Evolutionary conservation across 2,797 vertebrate genomes (phyloP).

Genomic region (Sitta carolinensis): DNA sequence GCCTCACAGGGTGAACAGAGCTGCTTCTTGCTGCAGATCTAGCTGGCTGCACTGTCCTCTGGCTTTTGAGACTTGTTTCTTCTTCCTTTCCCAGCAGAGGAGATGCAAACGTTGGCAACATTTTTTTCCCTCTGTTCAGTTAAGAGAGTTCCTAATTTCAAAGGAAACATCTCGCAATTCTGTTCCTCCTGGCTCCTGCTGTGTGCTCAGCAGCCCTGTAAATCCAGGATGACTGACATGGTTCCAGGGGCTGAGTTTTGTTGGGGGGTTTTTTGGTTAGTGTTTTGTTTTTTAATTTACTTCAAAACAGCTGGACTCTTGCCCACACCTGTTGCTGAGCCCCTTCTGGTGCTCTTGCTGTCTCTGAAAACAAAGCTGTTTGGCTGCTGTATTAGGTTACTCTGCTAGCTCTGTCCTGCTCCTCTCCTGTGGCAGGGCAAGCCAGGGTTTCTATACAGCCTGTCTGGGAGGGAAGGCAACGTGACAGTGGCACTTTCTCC

Average conservation of each 20-base stretch:
- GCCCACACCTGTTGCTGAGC: constrained; percentile 57
- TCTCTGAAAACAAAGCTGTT: constrained; percentile 58
- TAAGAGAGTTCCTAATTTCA: neutral
- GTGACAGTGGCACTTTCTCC: accelerated
- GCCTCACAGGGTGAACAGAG: neutral
- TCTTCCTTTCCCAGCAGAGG: neutral
- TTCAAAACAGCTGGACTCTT: constrained; percentile 6
- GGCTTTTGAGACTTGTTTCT: neutral
- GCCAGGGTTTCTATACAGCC: neutral
- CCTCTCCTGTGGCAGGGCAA: neutral
- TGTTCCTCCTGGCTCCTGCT: constrained; percentile 14
- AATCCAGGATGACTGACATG: constrained; percentile 4
- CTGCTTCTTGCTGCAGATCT: neutral
- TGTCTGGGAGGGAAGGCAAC: neutral
- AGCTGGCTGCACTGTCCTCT: neutral
- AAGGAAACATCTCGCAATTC: neutral
- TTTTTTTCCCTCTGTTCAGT: neutral
- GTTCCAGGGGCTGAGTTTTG: neutral
- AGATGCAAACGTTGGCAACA: neutral
- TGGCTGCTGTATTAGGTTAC: constrained; percentile 55
- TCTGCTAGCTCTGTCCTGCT: neutral
- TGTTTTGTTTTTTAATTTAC: neutral
- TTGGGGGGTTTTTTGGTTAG: neutral
- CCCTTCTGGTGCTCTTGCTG: neutral
- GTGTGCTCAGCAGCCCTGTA: neutral